Percentiles rank a stretch among this genome's conserved stretches.
Evolutionary conservation across 2,888 invertebrate species (phyloP).

Genomic region (Mimumesa dahlbomi): DNA sequence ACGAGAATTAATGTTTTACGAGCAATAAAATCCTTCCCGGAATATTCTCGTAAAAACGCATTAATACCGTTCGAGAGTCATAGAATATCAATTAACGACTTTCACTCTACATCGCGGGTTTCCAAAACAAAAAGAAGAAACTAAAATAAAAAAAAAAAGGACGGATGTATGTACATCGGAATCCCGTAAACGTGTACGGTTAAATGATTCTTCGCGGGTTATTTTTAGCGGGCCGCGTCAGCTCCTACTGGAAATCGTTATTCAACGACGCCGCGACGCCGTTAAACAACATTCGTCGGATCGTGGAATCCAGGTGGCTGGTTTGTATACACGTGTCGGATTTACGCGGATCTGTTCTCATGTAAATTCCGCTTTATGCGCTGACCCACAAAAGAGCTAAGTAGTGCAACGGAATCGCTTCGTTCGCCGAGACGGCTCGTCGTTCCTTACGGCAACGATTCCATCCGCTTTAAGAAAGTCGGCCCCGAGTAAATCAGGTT

Average conservation of each 20-base stretch:
- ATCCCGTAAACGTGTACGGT: no score
- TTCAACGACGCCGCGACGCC: no score
- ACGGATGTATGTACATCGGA: no score
- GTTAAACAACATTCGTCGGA: not conserved
- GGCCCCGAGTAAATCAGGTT: not conserved
- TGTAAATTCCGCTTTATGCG: slow-evolving; percentile 41
- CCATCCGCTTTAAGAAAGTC: slow-evolving; percentile 64
- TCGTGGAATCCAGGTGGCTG: not conserved
- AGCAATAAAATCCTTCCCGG: no score
- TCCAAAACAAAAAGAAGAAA: not conserved
- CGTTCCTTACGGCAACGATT: slow-evolving; percentile 33
- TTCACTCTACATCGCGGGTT: not conserved
- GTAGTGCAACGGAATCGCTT: slow-evolving; percentile 21
- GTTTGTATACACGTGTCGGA: not conserved
- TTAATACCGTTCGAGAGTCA: no score
- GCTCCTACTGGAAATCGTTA: no score
- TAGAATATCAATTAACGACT: no score
- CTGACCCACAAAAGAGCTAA: slow-evolving; percentile 39
- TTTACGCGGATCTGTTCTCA: slow-evolving; percentile 33
- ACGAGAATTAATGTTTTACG: no score
- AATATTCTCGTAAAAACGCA: no score
- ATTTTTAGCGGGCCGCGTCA: no score
- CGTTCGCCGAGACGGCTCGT: slow-evolving; percentile 24
- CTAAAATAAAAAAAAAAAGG: not conserved
- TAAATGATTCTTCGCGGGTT: no score